Evolutionary conservation across 2,797 vertebrate genomes (phyloP).

Genomic region (Danio kyathit): DNA sequence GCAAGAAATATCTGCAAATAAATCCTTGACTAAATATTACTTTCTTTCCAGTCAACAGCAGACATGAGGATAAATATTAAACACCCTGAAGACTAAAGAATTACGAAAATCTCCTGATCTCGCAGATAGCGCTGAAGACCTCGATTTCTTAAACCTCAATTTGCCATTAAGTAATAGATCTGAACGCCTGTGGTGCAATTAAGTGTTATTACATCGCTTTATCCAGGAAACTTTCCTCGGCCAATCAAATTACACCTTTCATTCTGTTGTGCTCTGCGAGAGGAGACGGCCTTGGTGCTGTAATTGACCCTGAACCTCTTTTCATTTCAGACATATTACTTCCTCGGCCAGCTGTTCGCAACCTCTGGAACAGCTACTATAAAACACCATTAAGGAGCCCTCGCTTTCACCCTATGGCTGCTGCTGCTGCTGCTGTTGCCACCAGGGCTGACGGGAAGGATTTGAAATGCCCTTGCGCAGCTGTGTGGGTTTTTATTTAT

Average conservation of each 20-base stretch:
- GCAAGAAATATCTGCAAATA: conserved; percentile 35
- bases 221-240: conserved; percentile 71
- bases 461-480: conserved; percentile 75
- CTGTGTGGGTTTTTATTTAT: conserved; percentile 14
- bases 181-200: conserved; percentile 79
- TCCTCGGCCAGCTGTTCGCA: conserved; percentile 58
- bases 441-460: conserved; percentile 59
- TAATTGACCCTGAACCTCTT: conserved; percentile 52
- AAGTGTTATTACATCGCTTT: conserved; percentile 79
- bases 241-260: conserved; percentile 69
- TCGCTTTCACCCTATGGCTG: conserved; percentile 57
- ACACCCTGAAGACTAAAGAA: conserved; percentile 63
- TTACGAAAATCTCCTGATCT: conserved; percentile 71
- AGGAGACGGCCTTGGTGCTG: conserved; percentile 52
- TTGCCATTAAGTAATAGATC: conserved; percentile 80
- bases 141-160: conserved; percentile 78
- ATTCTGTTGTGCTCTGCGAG: conserved; percentile 59
- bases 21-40: conserved; percentile 54
- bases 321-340: conserved; percentile 64
- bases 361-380: conserved; percentile 67
- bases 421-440: conserved; percentile 52
- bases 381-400: conserved; percentile 76
- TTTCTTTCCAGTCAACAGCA: conserved; percentile 58
- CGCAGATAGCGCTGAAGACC: conserved; percentile 70
- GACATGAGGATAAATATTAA: conserved; percentile 63